phyloP scores from a whole-genome alignment of 1,140 invertebrate genomes.

The Hormaphis cornu region DNA sequence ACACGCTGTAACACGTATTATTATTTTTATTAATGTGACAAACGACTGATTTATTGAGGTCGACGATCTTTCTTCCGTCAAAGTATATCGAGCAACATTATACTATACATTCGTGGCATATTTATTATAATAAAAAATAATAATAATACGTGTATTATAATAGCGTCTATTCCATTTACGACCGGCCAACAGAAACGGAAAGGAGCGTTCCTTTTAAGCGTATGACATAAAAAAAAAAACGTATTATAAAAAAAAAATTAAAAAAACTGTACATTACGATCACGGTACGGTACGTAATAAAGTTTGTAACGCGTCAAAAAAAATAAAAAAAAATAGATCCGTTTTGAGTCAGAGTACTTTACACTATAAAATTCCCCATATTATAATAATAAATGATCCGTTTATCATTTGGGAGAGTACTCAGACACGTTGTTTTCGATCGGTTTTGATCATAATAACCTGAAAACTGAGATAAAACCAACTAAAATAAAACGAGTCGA shows the following conservation, averaged over 20 bases:
- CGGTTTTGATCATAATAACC: too few species aligned
- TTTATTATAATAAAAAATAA: background rate
- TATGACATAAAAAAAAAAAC: too few species aligned
- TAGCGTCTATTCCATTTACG: background rate
- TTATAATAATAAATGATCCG: background rate
- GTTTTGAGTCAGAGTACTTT: background rate
- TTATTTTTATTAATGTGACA: background rate
- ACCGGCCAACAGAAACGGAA: background rate
- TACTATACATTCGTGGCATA: too few species aligned
- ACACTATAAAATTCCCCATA: background rate
- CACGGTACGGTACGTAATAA: background rate
- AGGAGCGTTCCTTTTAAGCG: background rate
- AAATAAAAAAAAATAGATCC: background rate
- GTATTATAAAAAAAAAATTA: background rate
- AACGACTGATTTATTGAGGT: constrained; percentile 26
- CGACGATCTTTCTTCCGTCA: constrained; percentile 11
- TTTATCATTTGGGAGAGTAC: too few species aligned
- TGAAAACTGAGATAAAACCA: too few species aligned
- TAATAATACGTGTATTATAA: background rate
- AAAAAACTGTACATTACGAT: too few species aligned
- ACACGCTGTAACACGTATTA: background rate
- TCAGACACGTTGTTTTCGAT: too few species aligned
- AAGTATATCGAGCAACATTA: too few species aligned
- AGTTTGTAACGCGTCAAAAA: background rate
- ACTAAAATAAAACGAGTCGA: too few species aligned